A percentile compares a stretch with the other conserved stretches of the same genome.
Conservation (phyloP, 2,113 vertebrate species). For the Heptranchias perlo region DNA sequence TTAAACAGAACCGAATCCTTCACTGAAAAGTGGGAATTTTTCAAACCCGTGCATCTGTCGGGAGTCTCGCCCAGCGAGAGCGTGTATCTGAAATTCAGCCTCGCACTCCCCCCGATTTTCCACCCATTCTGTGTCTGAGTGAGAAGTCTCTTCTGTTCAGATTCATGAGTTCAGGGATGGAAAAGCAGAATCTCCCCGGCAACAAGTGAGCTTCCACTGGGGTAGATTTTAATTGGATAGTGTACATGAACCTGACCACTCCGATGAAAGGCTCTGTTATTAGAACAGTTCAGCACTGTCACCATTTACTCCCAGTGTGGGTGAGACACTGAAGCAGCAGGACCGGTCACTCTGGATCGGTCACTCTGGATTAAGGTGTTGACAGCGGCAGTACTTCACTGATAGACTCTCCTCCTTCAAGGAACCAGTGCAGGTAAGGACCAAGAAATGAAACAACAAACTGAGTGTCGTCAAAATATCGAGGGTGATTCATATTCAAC, state of each 20-base stretch:
- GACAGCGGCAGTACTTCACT: not conserved
- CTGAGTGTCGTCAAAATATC: not conserved
- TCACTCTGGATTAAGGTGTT: too few species aligned
- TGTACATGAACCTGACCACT: not conserved
- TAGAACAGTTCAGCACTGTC: not conserved
- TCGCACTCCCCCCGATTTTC: too few species aligned
- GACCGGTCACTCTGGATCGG: too few species aligned
- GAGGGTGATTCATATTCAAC: not conserved
- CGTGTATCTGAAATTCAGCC: too few species aligned
- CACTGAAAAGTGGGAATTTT: too few species aligned
- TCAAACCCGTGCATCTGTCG: too few species aligned
- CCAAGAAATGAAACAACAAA: not conserved
- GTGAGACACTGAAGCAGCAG: too few species aligned
- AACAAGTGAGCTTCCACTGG: not conserved
- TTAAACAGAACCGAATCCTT: too few species aligned
- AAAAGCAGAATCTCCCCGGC: not conserved
- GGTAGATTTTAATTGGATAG: not conserved
- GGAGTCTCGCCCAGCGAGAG: too few species aligned
- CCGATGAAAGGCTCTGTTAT: not conserved
- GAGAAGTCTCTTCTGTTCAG: too few species aligned
- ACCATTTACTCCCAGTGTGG: not conserved
- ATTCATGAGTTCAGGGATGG: too few species aligned
- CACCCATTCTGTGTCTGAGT: too few species aligned
- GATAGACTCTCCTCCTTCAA: not conserved
- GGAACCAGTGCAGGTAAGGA: not conserved